Conservation (phyloP, 1,140 invertebrate species). For the Mycetomoellerius zeteki region DNA sequence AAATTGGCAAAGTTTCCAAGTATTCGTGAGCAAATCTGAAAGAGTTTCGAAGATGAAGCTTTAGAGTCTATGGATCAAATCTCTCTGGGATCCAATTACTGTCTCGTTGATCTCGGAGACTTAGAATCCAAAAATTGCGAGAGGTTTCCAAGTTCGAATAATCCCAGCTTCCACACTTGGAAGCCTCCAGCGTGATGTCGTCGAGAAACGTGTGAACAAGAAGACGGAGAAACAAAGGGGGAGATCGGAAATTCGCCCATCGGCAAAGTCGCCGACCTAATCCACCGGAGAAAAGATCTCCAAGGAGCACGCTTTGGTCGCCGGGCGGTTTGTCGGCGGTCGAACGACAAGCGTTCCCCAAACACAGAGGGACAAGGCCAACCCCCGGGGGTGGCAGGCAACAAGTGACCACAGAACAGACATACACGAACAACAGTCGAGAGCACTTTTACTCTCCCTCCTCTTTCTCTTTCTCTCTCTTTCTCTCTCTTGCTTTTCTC, state of each 20-base stretch:
- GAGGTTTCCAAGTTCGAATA: not conserved
- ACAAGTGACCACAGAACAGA: conserved; percentile 85
- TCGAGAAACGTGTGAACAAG: not conserved
- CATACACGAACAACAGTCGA: conserved; percentile 72
- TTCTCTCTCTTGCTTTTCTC: not conserved
- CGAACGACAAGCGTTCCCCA: conserved; percentile 82
- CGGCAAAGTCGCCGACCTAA: conserved; percentile 43
- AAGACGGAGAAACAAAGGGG: conserved; percentile 41
- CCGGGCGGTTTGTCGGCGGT: conserved; percentile 75
- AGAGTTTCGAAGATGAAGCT: not conserved
- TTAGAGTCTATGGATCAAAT: not conserved
- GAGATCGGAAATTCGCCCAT: conserved; percentile 56
- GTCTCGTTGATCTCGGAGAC: not conserved
- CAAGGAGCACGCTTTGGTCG: conserved; percentile 16
- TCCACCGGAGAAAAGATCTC: conserved; percentile 59
- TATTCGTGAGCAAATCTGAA: not conserved
- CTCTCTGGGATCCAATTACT: not conserved
- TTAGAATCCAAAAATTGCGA: not conserved
- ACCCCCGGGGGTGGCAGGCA: conserved; percentile 83
- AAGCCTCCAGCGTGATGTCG: too few relatives aligned
- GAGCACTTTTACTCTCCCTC: conserved; percentile 55
- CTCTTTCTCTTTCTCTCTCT: conserved; percentile 21
- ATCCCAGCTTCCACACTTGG: not conserved
- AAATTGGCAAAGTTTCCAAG: not conserved
- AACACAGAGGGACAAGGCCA: conserved; percentile 84